Base-by-base conservation (phyloP, 2,113 vertebrate species). In the Columbina picui region DNA sequence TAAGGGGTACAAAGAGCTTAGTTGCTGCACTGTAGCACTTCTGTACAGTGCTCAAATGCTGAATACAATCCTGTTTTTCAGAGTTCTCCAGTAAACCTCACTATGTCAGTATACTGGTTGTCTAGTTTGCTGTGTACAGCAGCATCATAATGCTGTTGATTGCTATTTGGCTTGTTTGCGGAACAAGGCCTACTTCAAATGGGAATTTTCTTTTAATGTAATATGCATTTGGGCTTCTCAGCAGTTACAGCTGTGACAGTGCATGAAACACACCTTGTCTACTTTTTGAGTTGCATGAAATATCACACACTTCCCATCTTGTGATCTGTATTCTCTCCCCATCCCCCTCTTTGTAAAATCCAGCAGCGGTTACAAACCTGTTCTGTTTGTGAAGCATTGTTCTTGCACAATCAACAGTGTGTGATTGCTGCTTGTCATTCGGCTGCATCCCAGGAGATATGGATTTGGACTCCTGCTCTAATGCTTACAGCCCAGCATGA, bases 71-170 rank as follows among this genome's bases (percentile, higher is more conserved):
- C 74, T 85, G 53, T 36, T 65, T 90, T 89, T 91, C 84, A 93
- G 39, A 69, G 8, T 69, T 32, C 29, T 64, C 13, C 87, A 69
- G 67, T 85, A 57, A 89, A 79, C 30, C 52, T 96, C 84, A 57
- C 45, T 89, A 91, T 96, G n/a, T 97, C 69, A 92, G 57, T 57
- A 27, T 50, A 67, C 78, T 50, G 36, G 67, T 84, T 93, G 25
- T 88, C 59, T 86, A 17, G 39, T 79, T 87, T 70, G 61, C 87
- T 87, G 27, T 30, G 53, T 82, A 39, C 30, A 45, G 69, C 30
- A 49, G 64, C 1, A 0, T 41, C 1, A 0, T 92, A 87, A 23
- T 25, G 12, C 81, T 89, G 20, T 47, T 79, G 36, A 19, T 52
- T 84, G 56, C 70, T 78, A 0, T 84, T 84, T 75, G 63, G 8